Evolutionary conservation across 1,140 invertebrate genomes (phyloP), one percentile per base, ranked within the genome.

Genomic region (Hormaphis cornu): DNA sequence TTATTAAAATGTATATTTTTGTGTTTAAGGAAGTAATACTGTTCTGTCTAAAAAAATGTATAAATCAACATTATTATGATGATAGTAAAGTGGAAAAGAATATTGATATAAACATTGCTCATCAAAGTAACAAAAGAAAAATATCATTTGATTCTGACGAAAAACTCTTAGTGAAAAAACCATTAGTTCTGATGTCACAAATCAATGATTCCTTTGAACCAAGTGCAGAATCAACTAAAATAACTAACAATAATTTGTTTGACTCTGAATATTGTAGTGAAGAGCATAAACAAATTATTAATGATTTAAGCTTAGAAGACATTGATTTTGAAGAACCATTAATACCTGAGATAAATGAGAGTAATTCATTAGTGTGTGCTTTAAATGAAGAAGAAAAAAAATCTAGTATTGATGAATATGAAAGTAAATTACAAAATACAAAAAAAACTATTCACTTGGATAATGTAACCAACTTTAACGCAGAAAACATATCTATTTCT

Each of bases 401-500:
- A 28, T 42, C 8, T 0, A n/a, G 44, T 53, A 69, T 69, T 40
- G 22, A 26, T 20, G 30, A 69, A 7, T 53, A 69, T 26, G 20
- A n/a, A 22, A 35, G 53, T 53, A 52, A n/a, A 22, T 28, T 54
- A 54, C 37, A 16, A 2, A 53, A 53, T 40, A 40, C 42, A 7
- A n/a, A 18, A 69, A 69, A 8, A 12, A 53, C 26, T 33, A 44
- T 12, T 30, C 24, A 70, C 33, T 48, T 35, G 22, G 53, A 56
- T 44, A 20, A 37, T 50, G 26, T 59, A 20, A 46, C 2, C 22
- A 22, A 35, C 48, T 48, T 70, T 18, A 22, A 61, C 44, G 16
- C 50, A 28, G 59, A 37, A 20, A 22, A 66, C 30, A 30, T 74
- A 26, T 74, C 74, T 24, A 54, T 77, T 28, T 73, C 74, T 20